Evolutionary conservation across 2,797 vertebrate species (phyloP).

Genomic region (Pyrocephalus nanus): DNA sequence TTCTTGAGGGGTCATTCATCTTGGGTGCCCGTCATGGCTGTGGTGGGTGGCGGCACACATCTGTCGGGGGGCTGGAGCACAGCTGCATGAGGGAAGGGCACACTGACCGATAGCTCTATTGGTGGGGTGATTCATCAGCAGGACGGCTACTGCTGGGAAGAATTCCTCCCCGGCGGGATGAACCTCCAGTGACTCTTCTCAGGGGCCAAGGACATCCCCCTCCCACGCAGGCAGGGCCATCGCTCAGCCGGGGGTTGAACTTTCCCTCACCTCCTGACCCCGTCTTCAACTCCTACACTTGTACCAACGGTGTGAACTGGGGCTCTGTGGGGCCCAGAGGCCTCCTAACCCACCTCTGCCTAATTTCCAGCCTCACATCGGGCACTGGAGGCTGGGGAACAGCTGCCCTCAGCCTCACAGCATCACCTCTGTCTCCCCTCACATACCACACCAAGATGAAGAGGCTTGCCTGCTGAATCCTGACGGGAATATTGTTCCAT

Average conservation of each 20-base stretch:
- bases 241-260: conserved; percentile 78
- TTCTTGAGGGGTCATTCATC: rapidly evolving
- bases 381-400: rapidly evolving
- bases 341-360: not conserved
- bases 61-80: conserved; percentile 7
- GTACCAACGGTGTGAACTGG: not conserved
- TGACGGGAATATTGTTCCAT: rapidly evolving
- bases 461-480: not conserved
- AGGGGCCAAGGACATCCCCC: conserved; percentile 13
- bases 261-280: conserved; percentile 83
- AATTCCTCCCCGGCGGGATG: conserved; percentile 66
- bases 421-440: not conserved
- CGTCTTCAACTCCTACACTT: conserved; percentile 68
- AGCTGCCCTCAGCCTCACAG: not conserved
- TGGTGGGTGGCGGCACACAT: not conserved
- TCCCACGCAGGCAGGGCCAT: conserved; percentile 15
- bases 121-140: conserved; percentile 69
- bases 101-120: not conserved
- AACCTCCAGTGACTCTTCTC: conserved; percentile 71
- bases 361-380: not conserved
- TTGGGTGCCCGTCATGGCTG: rapidly evolving
- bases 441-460: rapidly evolving
- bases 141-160: conserved; percentile 58
- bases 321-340: not conserved
- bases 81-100: conserved; percentile 32